These are phyloP conservation scores for Cetonia aurata DNA, from an alignment of 2,888 invertebrate species.

Conservation along the genomic window DNA sequence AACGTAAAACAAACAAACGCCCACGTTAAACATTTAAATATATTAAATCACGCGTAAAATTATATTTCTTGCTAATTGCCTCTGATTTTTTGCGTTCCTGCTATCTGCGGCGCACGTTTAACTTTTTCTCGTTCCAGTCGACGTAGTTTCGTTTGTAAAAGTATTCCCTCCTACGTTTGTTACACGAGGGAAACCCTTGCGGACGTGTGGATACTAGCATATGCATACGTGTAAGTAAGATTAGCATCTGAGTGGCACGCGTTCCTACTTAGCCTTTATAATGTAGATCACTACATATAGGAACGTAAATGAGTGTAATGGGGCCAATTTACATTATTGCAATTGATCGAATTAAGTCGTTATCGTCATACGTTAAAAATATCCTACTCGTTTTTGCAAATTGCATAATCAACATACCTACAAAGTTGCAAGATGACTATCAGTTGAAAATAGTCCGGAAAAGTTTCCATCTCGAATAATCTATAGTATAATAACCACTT, in stretches of 20 bases:
- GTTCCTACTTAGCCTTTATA: constrained; percentile 35
- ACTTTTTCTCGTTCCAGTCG: constrained; percentile 36
- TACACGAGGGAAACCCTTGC: background rate
- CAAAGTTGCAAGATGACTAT: too few relatives aligned
- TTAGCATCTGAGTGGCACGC: constrained; percentile 40
- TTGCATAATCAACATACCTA: background rate
- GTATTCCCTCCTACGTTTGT: constrained; percentile 25
- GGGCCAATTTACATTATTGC: constrained; percentile 35
- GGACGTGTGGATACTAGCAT: background rate
- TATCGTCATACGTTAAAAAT: constrained; percentile 28
- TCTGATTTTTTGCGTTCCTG: constrained; percentile 11
- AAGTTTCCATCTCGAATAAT: too few relatives aligned
- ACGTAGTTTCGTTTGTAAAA: constrained; percentile 29
- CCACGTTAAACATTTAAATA: constrained; percentile 22
- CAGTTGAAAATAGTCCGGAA: too few relatives aligned
- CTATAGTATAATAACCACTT: too few relatives aligned
- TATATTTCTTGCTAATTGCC: constrained; percentile 19
- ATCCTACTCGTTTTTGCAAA: constrained; percentile 4
- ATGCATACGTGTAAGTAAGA: constrained; percentile 20
- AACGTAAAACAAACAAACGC: constrained; percentile 7
- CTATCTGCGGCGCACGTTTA: constrained; percentile 2
- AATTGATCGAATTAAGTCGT: constrained; percentile 40
- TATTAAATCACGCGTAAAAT: constrained; percentile 32
- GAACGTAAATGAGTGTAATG: constrained; percentile 38
- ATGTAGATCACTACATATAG: constrained; percentile 39